phyloP scores from a whole-genome alignment of 1,140 invertebrate genomes.

The Drosophila teissieri region DNA sequence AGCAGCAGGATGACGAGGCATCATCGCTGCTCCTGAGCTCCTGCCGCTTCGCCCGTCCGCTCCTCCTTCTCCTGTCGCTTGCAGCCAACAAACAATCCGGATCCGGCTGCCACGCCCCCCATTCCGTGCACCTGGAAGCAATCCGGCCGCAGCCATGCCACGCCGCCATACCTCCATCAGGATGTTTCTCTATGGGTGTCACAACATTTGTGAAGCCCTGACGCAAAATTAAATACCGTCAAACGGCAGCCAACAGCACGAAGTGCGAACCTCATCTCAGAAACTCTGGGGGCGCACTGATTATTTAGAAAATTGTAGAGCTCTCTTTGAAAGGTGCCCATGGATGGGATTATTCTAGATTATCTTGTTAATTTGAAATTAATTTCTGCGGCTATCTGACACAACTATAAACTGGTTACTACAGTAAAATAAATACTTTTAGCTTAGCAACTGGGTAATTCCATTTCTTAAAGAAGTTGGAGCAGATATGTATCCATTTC shows the following conservation, averaged over 20 bases:
- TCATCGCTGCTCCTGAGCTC: conserved; percentile 18
- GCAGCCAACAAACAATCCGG: conserved; percentile 39
- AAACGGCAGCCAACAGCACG: not conserved
- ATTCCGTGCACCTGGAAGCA: conserved; percentile 11
- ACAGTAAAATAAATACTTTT: no score
- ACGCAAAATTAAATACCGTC: conserved; percentile 27
- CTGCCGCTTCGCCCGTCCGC: conserved; percentile 9
- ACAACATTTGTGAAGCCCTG: conserved; percentile 35
- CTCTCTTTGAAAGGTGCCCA: not conserved
- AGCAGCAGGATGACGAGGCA: conserved; percentile 25
- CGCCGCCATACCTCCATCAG: conserved; percentile 2
- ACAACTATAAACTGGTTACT: no score
- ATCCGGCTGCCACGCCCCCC: conserved; percentile 23
- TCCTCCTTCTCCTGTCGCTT: conserved; percentile 26
- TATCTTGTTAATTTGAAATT: no score
- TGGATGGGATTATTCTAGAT: not conserved
- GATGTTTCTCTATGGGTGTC: conserved; percentile 19
- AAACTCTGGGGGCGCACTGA: not conserved
- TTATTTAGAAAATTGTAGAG: not conserved
- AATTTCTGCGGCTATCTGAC: no score
- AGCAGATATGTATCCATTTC: not conserved
- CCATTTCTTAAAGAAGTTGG: not conserved
- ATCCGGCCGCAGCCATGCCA: conserved; percentile 4
- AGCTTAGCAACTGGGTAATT: no score
- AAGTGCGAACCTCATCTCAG: not conserved